These are phyloP conservation scores for Tragelaphus buxtoni DNA, from an alignment of 2,113 vertebrate genomes.

Conservation along the genomic window DNA sequence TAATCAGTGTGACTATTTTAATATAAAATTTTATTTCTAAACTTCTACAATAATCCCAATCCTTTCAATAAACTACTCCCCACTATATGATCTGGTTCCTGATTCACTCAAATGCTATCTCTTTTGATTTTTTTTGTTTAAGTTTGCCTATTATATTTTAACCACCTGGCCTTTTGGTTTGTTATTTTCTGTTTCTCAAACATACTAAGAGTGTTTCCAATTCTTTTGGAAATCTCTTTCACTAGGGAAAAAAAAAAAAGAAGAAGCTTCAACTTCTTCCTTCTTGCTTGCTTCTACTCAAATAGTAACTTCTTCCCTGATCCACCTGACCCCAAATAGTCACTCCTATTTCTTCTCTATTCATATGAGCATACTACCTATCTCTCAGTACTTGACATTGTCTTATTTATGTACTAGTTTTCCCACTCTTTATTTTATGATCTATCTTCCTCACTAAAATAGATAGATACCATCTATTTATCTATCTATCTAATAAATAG, in stretches of 20 bases:
- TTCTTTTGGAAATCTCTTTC: background rate
- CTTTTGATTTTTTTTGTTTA: background rate
- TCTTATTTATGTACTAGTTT: background rate
- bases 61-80: background rate
- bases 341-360: background rate
- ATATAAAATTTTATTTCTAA: background rate
- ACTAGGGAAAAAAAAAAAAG: accelerated
- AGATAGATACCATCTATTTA: no score
- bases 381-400: background rate
- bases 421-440: background rate
- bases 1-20: background rate
- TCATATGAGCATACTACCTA: background rate
- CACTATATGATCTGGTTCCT: background rate
- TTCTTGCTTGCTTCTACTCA: background rate
- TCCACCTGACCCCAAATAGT: background rate
- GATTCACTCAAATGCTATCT: background rate
- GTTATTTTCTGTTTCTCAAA: background rate
- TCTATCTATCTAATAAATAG: no score
- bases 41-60: background rate
- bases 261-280: background rate
- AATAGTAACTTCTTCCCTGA: background rate
- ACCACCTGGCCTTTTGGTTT: background rate
- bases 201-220: background rate
- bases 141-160: background rate
- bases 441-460: background rate